These are phyloP conservation scores for Butorides virescens DNA, from an alignment of 2,113 vertebrate genomes.

Conservation along the genomic window DNA sequence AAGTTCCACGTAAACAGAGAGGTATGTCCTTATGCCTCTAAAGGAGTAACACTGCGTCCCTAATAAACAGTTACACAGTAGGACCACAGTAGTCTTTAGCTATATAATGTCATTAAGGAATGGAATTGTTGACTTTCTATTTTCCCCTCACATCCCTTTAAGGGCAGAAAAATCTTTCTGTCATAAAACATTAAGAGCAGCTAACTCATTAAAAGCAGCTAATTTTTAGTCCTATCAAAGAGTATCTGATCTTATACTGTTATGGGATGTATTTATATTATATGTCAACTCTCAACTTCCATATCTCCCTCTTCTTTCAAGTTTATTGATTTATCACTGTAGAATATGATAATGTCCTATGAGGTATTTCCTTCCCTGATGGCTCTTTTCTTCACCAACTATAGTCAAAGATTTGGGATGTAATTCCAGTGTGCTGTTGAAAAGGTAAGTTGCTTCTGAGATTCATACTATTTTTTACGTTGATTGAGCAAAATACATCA, in stretches of 20 bases:
- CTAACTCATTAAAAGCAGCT: neutral
- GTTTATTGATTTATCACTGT: neutral
- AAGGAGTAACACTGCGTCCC: neutral
- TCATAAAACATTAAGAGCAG: neutral
- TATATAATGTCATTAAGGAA: neutral
- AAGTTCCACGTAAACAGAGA: neutral
- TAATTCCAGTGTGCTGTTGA: neutral
- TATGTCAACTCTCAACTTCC: neutral
- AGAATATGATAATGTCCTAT: neutral
- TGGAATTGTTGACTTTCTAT: neutral
- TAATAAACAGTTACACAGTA: neutral
- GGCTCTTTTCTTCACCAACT: neutral
- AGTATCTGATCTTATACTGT: neutral
- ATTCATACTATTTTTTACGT: neutral
- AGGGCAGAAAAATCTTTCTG: neutral
- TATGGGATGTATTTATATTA: neutral
- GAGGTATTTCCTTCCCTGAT: neutral
- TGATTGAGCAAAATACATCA: neutral
- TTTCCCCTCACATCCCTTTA: neutral
- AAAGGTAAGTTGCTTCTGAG: neutral
- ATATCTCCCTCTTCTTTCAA: neutral
- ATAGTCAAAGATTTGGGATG: neutral
- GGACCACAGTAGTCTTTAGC: neutral
- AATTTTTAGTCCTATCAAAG: neutral
- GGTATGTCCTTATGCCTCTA: neutral